Conservation (phyloP, 2,888 invertebrate species). For the Balanococcus diminutus region DNA sequence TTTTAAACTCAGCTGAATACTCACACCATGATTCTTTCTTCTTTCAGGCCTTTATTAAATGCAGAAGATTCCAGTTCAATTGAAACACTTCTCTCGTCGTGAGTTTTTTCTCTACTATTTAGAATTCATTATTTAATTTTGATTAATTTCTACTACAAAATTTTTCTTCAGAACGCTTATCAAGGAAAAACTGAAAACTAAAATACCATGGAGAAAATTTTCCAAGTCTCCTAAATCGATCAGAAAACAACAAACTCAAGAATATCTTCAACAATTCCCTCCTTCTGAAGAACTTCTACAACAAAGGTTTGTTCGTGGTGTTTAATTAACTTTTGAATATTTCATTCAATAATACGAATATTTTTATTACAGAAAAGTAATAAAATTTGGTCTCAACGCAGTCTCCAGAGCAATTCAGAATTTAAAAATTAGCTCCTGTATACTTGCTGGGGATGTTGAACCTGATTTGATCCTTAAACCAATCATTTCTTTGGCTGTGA, state of each 20-base stretch:
- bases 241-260: conserved; percentile 7
- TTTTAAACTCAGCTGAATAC: background rate
- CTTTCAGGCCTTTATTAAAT: background rate
- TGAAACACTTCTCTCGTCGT: background rate
- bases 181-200: background rate
- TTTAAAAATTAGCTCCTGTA: background rate
- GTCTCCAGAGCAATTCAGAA: conserved; percentile 39
- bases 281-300: background rate
- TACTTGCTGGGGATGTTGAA: conserved; percentile 44
- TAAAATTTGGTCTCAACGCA: conserved; percentile 37
- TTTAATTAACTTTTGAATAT: background rate
- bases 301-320: background rate
- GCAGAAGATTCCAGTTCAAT: background rate
- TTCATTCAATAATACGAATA: background rate
- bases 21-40: background rate
- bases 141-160: too few relatives aligned
- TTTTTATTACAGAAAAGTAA: conserved; percentile 15
- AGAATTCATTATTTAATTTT: background rate
- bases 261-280: background rate
- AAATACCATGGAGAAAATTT: conserved; percentile 43
- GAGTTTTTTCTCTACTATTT: background rate
- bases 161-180: conserved; percentile 4
- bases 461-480: background rate
- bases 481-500: background rate
- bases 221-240: conserved; percentile 16